These are phyloP conservation scores for Acrobasis suavella DNA, from an alignment of 2,888 invertebrate genomes.

Conservation along the genomic window DNA sequence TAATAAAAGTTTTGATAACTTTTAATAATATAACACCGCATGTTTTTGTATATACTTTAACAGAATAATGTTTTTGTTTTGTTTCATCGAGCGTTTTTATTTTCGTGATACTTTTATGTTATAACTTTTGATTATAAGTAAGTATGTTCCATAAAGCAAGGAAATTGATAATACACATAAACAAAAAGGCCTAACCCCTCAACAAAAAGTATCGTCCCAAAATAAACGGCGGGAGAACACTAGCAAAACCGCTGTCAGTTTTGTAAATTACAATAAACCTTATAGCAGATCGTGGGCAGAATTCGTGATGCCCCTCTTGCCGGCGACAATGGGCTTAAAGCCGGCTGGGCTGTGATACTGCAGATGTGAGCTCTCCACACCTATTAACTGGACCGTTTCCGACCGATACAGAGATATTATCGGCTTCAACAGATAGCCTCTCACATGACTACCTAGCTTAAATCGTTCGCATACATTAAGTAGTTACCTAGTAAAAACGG, in stretches of 20 bases:
- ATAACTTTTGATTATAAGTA: no score
- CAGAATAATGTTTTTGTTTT: background rate
- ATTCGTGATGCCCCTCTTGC: slow-evolving; percentile 66
- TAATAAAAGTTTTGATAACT: slow-evolving; percentile 13
- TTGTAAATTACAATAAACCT: slow-evolving; percentile 80
- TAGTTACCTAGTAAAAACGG: slow-evolving; percentile 53
- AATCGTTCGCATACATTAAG: slow-evolving; percentile 32
- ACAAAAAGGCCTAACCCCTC: slow-evolving; percentile 23
- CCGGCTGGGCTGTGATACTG: slow-evolving; percentile 48
- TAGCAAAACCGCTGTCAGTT: slow-evolving; percentile 73
- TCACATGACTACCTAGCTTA: slow-evolving; percentile 32
- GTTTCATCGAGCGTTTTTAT: background rate
- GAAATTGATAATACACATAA: slow-evolving; percentile 22
- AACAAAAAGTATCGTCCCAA: slow-evolving; percentile 50
- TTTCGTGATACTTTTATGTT: background rate
- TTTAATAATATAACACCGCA: slow-evolving; percentile 14
- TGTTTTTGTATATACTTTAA: slow-evolving; percentile 6
- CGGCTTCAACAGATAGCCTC: slow-evolving; percentile 34
- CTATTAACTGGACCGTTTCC: slow-evolving; percentile 61
- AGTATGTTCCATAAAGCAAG: background rate
- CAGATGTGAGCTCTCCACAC: slow-evolving; percentile 56
- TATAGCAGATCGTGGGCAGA: slow-evolving; percentile 70
- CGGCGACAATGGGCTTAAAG: slow-evolving; percentile 70
- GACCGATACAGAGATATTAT: slow-evolving; percentile 51
- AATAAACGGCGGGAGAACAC: slow-evolving; percentile 66